Percentiles rank a stretch among this genome's conserved stretches.
Conservation (phyloP, 2,113 vertebrate species). For the Poecile atricapillus region DNA sequence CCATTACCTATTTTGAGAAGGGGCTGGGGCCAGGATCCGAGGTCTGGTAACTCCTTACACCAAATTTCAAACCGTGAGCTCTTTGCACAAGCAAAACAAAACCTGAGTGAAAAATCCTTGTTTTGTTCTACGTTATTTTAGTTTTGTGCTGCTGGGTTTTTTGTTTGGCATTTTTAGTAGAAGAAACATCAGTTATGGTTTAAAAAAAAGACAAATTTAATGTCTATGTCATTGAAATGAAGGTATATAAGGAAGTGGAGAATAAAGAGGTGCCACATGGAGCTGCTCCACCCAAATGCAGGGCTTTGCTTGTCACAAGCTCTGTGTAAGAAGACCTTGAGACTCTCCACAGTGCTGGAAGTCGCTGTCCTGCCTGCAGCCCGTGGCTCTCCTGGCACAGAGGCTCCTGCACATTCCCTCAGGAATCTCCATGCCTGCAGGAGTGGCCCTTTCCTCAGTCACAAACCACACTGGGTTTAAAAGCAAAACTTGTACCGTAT, state of each 20-base stretch:
- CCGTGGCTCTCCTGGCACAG: neutral
- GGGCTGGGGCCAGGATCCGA: neutral
- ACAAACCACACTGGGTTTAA: neutral
- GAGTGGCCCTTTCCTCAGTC: neutral
- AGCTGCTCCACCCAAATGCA: neutral
- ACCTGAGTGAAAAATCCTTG: rapidly evolving
- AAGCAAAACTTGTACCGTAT: neutral
- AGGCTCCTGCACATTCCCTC: rapidly evolving
- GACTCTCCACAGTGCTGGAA: neutral
- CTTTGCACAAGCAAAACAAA: neutral
- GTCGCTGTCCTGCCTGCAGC: neutral
- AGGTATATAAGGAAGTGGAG: neutral
- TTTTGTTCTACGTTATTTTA: rapidly evolving
- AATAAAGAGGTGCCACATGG: neutral
- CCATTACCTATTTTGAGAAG: neutral
- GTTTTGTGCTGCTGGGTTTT: rapidly evolving
- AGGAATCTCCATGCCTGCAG: neutral
- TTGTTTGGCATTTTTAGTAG: neutral
- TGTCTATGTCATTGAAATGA: rapidly evolving
- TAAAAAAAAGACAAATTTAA: neutral
- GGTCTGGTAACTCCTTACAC: neutral
- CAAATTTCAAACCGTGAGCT: rapidly evolving
- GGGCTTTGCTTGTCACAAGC: neutral
- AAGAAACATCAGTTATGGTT: neutral
- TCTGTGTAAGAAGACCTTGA: neutral